These are phyloP conservation scores for Bos indicus DNA, from an alignment of 2,113 vertebrate genomes.

Conservation along the genomic window DNA sequence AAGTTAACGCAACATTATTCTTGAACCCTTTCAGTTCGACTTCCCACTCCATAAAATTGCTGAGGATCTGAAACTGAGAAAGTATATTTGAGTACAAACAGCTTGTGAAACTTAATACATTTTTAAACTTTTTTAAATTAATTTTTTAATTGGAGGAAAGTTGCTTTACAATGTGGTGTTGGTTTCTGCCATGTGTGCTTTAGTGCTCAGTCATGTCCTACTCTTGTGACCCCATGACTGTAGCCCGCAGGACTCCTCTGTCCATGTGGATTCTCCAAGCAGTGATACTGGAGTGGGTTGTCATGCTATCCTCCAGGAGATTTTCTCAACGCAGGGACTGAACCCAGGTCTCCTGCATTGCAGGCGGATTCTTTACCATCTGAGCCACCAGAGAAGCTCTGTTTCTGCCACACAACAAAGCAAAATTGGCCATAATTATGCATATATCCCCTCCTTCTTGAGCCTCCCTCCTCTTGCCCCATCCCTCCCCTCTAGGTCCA, in stretches of 20 bases:
- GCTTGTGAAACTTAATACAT: slow-evolving; percentile 80
- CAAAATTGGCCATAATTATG: neutral
- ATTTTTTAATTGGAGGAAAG: neutral
- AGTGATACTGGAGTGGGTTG: neutral
- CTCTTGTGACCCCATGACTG: neutral
- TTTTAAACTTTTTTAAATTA: slow-evolving; percentile 12
- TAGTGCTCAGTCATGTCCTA: neutral
- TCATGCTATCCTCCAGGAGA: neutral
- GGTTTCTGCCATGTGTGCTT: neutral
- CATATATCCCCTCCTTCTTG: neutral
- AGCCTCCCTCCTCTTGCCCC: neutral
- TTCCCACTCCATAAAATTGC: neutral
- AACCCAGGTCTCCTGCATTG: neutral
- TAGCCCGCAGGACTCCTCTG: neutral
- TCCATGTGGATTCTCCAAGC: neutral
- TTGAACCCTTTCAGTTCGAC: neutral
- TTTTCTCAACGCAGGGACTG: rapidly evolving
- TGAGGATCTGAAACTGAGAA: neutral
- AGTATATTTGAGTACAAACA: slow-evolving; percentile 82
- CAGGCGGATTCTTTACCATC: neutral
- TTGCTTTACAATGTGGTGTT: neutral
- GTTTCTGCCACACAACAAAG: neutral
- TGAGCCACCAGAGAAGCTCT: neutral
- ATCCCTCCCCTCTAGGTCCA: neutral
- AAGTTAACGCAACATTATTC: neutral